Evolutionary conservation across 2,888 invertebrate genomes (phyloP), one percentile per base, ranked within the genome.

Genomic region (Drosophila percnosoma): DNA sequence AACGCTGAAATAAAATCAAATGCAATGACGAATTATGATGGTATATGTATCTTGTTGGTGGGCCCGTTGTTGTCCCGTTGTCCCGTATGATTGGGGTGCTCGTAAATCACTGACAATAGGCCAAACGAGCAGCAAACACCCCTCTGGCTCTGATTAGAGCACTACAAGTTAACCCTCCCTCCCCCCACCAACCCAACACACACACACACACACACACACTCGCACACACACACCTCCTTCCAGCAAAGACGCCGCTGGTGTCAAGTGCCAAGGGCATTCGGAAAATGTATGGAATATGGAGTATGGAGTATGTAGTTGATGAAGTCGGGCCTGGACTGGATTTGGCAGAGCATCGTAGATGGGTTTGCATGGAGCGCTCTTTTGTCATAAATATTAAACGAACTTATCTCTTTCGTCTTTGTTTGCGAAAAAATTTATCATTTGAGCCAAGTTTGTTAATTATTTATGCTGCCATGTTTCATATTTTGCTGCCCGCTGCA

Each of bases 311-410:
- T 64, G 42, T 61, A 57, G 68, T 54, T 71, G 73, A 74, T 73
- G 68, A 74, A 45, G 48, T 54, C 48, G 49, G 31, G 11, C 48
- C 59, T 31, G 31, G 31, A 27, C 60, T 48, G 34, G 31, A 51
- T 45, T 40, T 59, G 38, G 58, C 55, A 38, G 38, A 40, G 54
- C 58, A 61, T 55, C 61, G 57, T 48, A 52, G 59, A 65, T 38
- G 48, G 21, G 45, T 24, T 45, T 15, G 24, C 24, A 63, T 55
- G 51, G 31, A 38, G 34, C 40, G 24, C 53, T 51, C 58, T 58
- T 78, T 83, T 92, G 92, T 92, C 93, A 93, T 93, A 93, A 93
- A 93, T 93, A 93, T 93, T 93, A 92, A 92, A 92, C 90, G 90
- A 92, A 92, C 92, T 92, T 92, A 92, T 92, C 92, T 91, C 79